These are phyloP conservation scores for Drosophila nebulosa DNA, from an alignment of 1,140 invertebrate genomes.

Conservation along the genomic window DNA sequence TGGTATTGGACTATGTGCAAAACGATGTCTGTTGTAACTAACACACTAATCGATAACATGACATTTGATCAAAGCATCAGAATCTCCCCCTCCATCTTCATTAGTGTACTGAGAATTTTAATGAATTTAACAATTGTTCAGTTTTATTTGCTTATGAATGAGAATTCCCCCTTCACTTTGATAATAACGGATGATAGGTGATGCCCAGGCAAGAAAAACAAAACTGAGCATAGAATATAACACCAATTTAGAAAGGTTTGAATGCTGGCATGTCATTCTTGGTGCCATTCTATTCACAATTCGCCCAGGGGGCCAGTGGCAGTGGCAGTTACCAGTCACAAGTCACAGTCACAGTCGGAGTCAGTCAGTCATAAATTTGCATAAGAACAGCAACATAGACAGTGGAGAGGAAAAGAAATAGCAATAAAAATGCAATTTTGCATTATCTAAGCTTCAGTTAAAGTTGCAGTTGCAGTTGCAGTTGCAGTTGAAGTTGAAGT, in stretches of 20 bases:
- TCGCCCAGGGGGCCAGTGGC: slow-evolving; percentile 25
- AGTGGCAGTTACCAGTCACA: slow-evolving; percentile 51
- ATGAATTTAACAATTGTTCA: not conserved
- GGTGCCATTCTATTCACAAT: slow-evolving; percentile 41
- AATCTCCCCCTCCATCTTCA: too few relatives aligned
- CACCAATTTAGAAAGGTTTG: slow-evolving; percentile 72
- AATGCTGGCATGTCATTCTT: slow-evolving; percentile 42
- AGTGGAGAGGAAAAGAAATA: not conserved
- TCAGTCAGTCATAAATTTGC: slow-evolving; percentile 76
- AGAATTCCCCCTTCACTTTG: not conserved
- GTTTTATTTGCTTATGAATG: not conserved
- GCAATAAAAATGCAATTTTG: slow-evolving; percentile 33
- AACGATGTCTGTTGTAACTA: too few relatives aligned
- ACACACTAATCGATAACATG: too few relatives aligned
- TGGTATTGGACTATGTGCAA: too few relatives aligned
- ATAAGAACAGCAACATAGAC: slow-evolving; percentile 38
- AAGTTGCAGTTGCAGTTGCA: slow-evolving; percentile 31
- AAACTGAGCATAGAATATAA: slow-evolving; percentile 40
- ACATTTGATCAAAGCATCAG: too few relatives aligned
- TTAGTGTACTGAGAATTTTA: not conserved
- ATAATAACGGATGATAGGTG: not conserved
- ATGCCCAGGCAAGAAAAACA: slow-evolving; percentile 14
- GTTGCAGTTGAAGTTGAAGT: slow-evolving; percentile 34
- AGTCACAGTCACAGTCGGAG: slow-evolving; percentile 50
- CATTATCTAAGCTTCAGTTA: slow-evolving; percentile 67